Evolutionary conservation across 2,888 invertebrate genomes (phyloP).

Genomic region (Polydrusus tereticollis): DNA sequence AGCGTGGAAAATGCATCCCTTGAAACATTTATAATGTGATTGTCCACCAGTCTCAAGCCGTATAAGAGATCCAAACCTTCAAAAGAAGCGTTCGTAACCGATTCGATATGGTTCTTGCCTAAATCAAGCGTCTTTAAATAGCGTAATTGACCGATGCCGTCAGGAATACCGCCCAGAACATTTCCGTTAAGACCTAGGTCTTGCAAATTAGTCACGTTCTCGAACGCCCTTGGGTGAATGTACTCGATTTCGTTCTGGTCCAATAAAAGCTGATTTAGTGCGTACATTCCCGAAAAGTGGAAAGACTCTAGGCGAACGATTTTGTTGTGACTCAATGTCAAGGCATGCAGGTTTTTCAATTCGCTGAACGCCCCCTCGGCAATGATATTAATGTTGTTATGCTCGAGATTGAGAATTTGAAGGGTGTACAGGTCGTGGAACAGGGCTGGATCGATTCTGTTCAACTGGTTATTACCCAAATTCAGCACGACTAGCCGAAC

Average conservation of each 20-base stretch:
- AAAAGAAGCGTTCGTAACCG: slow-evolving; percentile 79
- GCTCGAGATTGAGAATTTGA: slow-evolving; percentile 81
- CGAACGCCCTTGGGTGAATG: slow-evolving; percentile 79
- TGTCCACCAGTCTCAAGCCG: slow-evolving; percentile 83
- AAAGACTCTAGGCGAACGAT: slow-evolving; percentile 77
- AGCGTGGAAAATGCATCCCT: slow-evolving; percentile 80
- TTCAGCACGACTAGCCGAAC: slow-evolving; percentile 81
- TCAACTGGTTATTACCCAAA: slow-evolving; percentile 79
- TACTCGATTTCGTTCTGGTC: slow-evolving; percentile 80
- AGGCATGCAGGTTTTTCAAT: slow-evolving; percentile 81
- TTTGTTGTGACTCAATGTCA: slow-evolving; percentile 81
- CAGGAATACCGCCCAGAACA: slow-evolving; percentile 77
- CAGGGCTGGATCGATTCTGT: slow-evolving; percentile 77
- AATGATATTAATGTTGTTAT: slow-evolving; percentile 78
- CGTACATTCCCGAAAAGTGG: slow-evolving; percentile 81
- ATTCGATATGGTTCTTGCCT: slow-evolving; percentile 84
- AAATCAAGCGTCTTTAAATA: slow-evolving; percentile 84
- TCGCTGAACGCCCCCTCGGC: slow-evolving; percentile 82
- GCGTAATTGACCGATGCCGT: slow-evolving; percentile 77
- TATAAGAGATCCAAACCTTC: slow-evolving; percentile 81
- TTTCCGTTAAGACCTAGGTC: slow-evolving; percentile 84
- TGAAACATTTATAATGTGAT: slow-evolving; percentile 82
- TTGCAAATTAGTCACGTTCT: slow-evolving; percentile 82
- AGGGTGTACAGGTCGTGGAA: slow-evolving; percentile 83
- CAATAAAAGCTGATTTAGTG: slow-evolving; percentile 79